Percentiles rank a stretch among this genome's conserved stretches.
Evolutionary conservation across 2,797 vertebrate species (phyloP).

Genomic region (Orientallactaga sibirica): DNA sequence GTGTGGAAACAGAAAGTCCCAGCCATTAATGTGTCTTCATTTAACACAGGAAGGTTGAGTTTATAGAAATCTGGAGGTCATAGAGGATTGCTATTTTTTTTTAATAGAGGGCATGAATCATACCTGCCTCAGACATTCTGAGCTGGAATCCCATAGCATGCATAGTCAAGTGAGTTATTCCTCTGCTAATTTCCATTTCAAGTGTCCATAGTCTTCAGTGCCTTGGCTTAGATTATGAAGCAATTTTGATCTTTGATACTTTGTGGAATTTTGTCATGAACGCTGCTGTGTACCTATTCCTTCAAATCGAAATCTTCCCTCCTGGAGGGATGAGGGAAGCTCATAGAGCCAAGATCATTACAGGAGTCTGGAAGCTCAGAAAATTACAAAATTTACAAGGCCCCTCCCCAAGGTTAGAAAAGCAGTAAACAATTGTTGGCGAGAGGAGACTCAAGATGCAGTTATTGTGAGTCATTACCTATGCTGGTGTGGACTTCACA

Average conservation of each 20-base stretch:
- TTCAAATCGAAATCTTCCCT: neutral
- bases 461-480: neutral
- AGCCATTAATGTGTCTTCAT: neutral
- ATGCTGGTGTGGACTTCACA: neutral
- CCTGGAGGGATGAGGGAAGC: neutral
- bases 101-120: neutral
- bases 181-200: conserved; percentile 15
- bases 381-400: too few species aligned
- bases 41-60: neutral
- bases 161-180: neutral
- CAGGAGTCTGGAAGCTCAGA: too few species aligned
- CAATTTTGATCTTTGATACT: conserved; percentile 39
- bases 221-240: neutral
- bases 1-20: conserved; percentile 14
- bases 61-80: neutral
- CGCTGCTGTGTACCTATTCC: neutral
- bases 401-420: too few species aligned
- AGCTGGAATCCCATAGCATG: neutral
- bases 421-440: neutral
- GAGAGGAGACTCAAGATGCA: neutral
- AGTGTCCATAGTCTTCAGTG: conserved; percentile 5
- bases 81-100: neutral
- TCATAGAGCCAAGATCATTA: too few species aligned
- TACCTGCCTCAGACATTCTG: neutral
- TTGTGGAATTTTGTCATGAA: conserved; percentile 7